Base-by-base conservation (phyloP, 2,113 vertebrate species). In the Athene noctua region DNA sequence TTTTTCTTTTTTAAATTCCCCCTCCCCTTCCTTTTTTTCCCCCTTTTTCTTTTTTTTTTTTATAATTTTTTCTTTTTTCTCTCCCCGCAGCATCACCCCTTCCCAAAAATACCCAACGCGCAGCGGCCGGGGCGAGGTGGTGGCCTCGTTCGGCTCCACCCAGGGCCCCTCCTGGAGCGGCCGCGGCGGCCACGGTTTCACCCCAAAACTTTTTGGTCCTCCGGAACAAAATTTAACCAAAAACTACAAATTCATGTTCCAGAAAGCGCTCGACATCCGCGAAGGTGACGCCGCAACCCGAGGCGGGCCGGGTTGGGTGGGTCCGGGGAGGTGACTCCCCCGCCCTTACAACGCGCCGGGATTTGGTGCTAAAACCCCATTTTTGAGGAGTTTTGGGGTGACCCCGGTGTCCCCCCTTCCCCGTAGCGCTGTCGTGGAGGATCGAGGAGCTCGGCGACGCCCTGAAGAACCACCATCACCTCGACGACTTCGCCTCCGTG, bases 221-320 rank as follows among this genome's bases (percentile, higher is more conserved):
- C 86, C 89, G 0, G 98, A 98, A 29, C 91, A 98, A 13, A 91
- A 96, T 0, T 97, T 99, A 10, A 94, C 67, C 2, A 82, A 77
- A 87, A 97, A 93, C 92, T 99, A 99, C 97, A 99, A 99, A 67
- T 98, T 96, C 90, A 99, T 99, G 99, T 99, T 99, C 94, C 99
- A 99, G 96, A 98, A 98, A 84, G 95, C 98, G 6, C 65, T 97
- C 2, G 99, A 99, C 9, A 40, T 99, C 32, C 97, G 98, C 36
- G 99, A 99, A 91, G 99, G 99, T 99, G 93, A 77, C 36, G 29
- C 15, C 25, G 36, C 26, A 26, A 42, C 42, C 42, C 42, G 42
- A 11, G 42, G 42, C 42, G 42, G 42, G 42, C 12, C 42, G 13
- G 42, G 42, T 42, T 42, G 42, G 42, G 42, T 5, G 42, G 42